Evolutionary conservation across 2,113 vertebrate species (phyloP), one percentile per base, ranked within the genome.

Genomic region (Eretmochelys imbricata): DNA sequence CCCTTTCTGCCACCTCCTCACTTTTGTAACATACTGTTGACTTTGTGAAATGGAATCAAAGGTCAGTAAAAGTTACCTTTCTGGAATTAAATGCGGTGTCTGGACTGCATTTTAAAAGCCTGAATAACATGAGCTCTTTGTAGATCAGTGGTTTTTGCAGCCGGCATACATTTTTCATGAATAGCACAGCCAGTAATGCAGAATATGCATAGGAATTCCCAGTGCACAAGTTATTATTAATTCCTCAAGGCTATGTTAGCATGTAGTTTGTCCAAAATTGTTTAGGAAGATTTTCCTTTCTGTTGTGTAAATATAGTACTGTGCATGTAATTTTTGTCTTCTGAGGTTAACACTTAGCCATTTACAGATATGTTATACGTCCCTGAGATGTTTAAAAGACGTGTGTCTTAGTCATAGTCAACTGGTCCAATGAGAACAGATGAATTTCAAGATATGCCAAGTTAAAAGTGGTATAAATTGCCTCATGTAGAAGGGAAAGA

Each of bases 131-230:
- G 59, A n/a, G 35, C 12, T 48, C 69, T 87, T 16, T 2, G 38
- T 87, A 80, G 87, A 75, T 90, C 42, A 88, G 46, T 54, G 27
- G 81, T 50, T 89, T 87, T 88, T 93, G 51, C 22, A 88, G 54
- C 86, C 8, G 93, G 27, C 59, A 90, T 97, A 72, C 46, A 95
- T 96, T 95, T 96, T 97, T 96, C 88, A 96, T 97, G 91, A 96
- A 88, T 29, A 51, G 87, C 89, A 54, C 62, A 82, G 72, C 80
- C 78, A 89, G 76, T 88, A 96, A 50, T 85, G 55, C 89, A 95
- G 94, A 95, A 95, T 95, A 92, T 69, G 85, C 59, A 75, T 48
- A 93, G 84, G 94, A 92, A 97, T 82, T 92, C 88, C 86, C 93
- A 75, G 46, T 25, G 17, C 10, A 90, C 22, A 79, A 69, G 80